phyloP scores from a whole-genome alignment of 2,888 invertebrate species.

The Polydesmus complanatus region DNA sequence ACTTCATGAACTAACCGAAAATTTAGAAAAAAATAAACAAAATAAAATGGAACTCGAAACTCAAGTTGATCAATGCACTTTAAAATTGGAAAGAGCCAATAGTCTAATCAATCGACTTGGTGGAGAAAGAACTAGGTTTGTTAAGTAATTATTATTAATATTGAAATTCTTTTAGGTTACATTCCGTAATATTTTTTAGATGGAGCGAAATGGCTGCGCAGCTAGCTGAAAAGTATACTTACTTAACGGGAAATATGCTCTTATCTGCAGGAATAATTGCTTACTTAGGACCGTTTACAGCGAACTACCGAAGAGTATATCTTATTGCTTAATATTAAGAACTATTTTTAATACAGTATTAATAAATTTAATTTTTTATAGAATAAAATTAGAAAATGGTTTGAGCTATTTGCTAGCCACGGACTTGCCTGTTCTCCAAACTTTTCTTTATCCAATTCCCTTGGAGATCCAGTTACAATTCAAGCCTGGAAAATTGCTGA shows the following conservation, averaged over 20 bases:
- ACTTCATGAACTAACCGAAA: conserved; percentile 31
- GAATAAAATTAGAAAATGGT: conserved; percentile 59
- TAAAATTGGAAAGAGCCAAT: conserved; percentile 34
- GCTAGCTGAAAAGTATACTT: conserved; percentile 59
- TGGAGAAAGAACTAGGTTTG: conserved; percentile 32
- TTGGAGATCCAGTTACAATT: conserved; percentile 35
- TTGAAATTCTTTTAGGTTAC: not conserved
- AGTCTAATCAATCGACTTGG: conserved; percentile 35
- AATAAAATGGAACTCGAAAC: conserved; percentile 34
- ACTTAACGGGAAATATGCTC: conserved; percentile 75
- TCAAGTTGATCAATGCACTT: conserved; percentile 28
- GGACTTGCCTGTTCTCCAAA: conserved; percentile 60
- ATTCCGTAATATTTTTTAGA: conserved; percentile 33
- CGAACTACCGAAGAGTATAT: conserved; percentile 40
- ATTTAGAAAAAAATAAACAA: conserved; percentile 32
- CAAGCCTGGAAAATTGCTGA: conserved; percentile 36
- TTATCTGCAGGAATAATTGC: conserved; percentile 79
- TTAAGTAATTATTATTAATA: not conserved
- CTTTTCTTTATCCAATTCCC: conserved; percentile 48
- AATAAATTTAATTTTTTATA: conserved; percentile 26
- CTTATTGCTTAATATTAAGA: conserved; percentile 9
- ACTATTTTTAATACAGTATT: not conserved
- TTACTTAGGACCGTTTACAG: conserved; percentile 72
- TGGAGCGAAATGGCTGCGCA: conserved; percentile 66
- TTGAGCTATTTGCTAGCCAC: conserved; percentile 48